Conservation (phyloP, 2,113 vertebrate species). For the Lepus europaeus region DNA sequence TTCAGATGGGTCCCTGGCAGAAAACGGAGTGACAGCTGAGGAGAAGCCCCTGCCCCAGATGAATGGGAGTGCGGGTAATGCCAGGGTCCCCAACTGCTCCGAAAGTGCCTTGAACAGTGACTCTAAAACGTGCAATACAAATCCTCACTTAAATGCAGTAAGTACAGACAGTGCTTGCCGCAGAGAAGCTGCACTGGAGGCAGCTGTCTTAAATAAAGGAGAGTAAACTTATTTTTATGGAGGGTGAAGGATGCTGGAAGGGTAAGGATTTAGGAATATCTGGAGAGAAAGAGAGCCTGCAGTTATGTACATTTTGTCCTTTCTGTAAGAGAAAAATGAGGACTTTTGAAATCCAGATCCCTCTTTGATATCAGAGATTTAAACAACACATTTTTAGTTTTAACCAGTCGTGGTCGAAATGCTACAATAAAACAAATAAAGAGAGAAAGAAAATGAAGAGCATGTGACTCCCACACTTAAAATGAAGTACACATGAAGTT, state of each 20-base stretch:
- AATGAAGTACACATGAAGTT: constrained; percentile 91
- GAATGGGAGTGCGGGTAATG: constrained; percentile 90
- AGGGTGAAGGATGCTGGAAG: constrained; percentile 94
- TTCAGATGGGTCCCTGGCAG: constrained; percentile 90
- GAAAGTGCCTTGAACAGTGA: constrained; percentile 98
- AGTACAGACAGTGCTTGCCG: constrained; percentile 91
- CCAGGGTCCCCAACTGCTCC: constrained; percentile 92
- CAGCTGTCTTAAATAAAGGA: constrained; percentile 94
- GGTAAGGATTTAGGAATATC: constrained; percentile 93
- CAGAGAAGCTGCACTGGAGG: constrained; percentile 92
- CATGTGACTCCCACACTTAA: constrained; percentile 92
- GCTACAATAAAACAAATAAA: constrained; percentile 51
- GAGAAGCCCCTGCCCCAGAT: constrained; percentile 91
- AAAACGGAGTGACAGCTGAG: constrained; percentile 92
- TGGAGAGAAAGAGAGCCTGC: constrained; percentile 94
- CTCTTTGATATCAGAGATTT: constrained; percentile 93
- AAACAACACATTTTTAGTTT: constrained; percentile 91
- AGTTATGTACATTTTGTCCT: constrained; percentile 95
- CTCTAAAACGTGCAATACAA: constrained; percentile 97
- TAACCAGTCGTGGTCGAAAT: constrained; percentile 92
- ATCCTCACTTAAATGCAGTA: constrained; percentile 98
- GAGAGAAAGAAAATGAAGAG: constrained; percentile 90
- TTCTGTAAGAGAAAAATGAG: constrained; percentile 94
- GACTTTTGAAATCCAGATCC: constrained; percentile 93
- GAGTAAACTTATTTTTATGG: constrained; percentile 98